Evolutionary conservation across 2,797 vertebrate species (phyloP).

Genomic region (Acipenser transmontanus): DNA sequence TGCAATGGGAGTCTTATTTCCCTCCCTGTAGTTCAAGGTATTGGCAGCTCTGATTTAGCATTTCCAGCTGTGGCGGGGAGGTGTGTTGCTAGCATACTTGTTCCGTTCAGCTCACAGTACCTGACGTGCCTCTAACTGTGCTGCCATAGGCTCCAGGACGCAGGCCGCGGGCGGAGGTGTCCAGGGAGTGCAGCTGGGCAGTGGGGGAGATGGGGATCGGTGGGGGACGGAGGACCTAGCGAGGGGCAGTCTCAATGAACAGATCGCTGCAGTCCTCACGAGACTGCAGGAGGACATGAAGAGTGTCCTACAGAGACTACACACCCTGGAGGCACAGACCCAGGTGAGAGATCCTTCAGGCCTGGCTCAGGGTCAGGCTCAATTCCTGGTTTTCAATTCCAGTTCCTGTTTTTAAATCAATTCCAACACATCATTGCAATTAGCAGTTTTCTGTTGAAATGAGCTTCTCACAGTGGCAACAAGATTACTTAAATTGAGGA

Average conservation of each 20-base stretch:
- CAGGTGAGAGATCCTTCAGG: slow-evolving; percentile 43
- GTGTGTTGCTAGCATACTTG: neutral
- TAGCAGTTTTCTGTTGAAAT: too few species aligned
- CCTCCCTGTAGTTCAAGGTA: too few species aligned
- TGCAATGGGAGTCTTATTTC: too few species aligned
- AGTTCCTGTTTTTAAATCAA: too few species aligned
- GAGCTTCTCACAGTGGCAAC: too few species aligned
- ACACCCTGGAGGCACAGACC: slow-evolving; percentile 84
- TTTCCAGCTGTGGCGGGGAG: too few species aligned
- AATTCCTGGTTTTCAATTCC: too few species aligned
- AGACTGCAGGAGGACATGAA: slow-evolving; percentile 94
- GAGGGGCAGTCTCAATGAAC: slow-evolving; percentile 71
- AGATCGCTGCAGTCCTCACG: slow-evolving; percentile 80
- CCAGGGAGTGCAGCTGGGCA: slow-evolving; percentile 51
- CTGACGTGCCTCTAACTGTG: neutral
- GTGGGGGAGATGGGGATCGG: slow-evolving; percentile 70
- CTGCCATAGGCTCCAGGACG: slow-evolving; percentile 50
- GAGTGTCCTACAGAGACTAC: slow-evolving; percentile 84
- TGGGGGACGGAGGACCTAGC: slow-evolving; percentile 59
- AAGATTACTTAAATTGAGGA: too few species aligned
- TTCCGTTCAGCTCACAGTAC: too few species aligned
- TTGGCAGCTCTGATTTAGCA: neutral
- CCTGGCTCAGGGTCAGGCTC: too few species aligned
- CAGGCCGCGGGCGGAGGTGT: slow-evolving; percentile 52
- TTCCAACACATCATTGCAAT: too few species aligned